These are phyloP conservation scores for Tolmerus cingulatus DNA, from an alignment of 2,888 invertebrate genomes.

Conservation along the genomic window DNA sequence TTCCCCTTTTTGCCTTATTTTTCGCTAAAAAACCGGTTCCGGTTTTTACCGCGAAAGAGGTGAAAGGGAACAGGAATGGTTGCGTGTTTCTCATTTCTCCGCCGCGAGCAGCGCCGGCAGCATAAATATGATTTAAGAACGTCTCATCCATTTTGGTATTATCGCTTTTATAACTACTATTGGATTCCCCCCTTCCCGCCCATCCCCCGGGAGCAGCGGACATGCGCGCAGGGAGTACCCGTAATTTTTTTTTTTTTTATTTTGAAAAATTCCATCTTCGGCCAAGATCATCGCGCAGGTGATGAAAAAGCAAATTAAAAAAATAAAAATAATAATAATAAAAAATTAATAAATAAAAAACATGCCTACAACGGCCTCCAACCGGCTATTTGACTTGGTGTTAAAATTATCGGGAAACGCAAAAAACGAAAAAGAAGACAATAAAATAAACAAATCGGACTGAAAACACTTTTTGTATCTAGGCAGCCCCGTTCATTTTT, in stretches of 20 bases:
- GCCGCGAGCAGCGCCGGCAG: not conserved
- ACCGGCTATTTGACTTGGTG: not conserved
- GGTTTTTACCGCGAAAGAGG: slow-evolving; percentile 7
- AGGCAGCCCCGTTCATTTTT: slow-evolving; percentile 4
- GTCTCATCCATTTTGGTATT: not conserved
- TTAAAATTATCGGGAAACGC: not conserved
- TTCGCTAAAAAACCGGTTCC: slow-evolving; percentile 1
- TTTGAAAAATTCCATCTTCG: not conserved
- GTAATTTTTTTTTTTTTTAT: not conserved
- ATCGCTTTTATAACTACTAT: not conserved
- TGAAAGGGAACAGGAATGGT: slow-evolving; percentile 20
- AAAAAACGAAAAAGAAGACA: not conserved
- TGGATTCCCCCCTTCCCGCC: not conserved
- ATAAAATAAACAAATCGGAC: slow-evolving; percentile 2
- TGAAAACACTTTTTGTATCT: slow-evolving; percentile 17
- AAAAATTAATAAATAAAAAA: not conserved
- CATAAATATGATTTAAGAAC: not conserved
- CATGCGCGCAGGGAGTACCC: not conserved
- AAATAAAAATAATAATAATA: too few relatives aligned
- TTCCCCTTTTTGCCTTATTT: not conserved
- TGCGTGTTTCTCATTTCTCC: not conserved
- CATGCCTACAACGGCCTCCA: not conserved
- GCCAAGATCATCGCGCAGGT: not conserved
- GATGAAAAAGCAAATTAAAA: not conserved
- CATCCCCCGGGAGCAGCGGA: not conserved